These are phyloP conservation scores for Bubalus kerabau DNA, from an alignment of 2,113 vertebrate species.

Conservation along the genomic window DNA sequence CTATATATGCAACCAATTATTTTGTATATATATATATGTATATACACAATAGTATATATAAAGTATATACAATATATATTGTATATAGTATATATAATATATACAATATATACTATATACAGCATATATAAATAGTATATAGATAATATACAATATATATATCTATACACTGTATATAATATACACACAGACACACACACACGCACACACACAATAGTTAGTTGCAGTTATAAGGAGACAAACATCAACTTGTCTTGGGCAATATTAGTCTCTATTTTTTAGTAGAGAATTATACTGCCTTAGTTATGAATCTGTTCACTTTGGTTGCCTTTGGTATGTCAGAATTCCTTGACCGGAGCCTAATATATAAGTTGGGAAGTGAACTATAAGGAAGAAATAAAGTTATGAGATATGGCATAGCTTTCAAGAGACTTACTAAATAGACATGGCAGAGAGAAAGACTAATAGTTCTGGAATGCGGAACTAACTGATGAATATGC, in stretches of 20 bases:
- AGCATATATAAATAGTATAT: not conserved
- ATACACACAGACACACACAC: not conserved
- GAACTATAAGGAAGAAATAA: not conserved
- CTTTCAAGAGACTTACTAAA: not conserved
- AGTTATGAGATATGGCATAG: not conserved
- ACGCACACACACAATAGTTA: not conserved
- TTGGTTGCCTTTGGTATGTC: not conserved
- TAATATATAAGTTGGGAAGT: not conserved
- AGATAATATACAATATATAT: not conserved
- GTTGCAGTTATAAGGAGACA: not conserved
- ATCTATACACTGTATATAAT: not conserved
- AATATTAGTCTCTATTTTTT: not conserved
- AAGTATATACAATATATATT: not conserved
- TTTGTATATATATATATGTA: not conserved
- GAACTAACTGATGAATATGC: not conserved
- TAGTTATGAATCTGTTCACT: slow-evolving; percentile 4
- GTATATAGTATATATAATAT: not conserved
- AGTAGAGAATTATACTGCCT: not conserved
- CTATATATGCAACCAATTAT: not conserved
- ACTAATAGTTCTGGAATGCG: not conserved
- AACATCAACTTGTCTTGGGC: not conserved
- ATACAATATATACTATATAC: not conserved
- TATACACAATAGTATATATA: not conserved
- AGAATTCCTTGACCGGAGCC: not conserved
- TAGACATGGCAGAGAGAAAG: not conserved